A percentile compares a stretch with the other conserved stretches of the same genome.
Evolutionary conservation across 2,113 vertebrate genomes (phyloP).

Genomic region (Aegotheles bennettii): DNA sequence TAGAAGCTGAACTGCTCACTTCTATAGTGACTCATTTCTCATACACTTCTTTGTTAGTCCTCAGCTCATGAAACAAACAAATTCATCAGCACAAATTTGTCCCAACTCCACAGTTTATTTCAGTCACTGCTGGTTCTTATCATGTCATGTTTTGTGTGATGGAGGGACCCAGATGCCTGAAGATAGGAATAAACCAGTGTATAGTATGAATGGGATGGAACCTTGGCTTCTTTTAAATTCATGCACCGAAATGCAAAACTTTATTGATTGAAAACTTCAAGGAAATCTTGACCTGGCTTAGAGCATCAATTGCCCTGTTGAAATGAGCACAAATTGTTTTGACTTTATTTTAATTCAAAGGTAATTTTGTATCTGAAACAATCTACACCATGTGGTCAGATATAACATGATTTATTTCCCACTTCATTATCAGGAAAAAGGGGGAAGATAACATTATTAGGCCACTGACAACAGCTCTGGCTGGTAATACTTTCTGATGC

Average conservation of each 20-base stretch:
- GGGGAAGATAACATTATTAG: neutral
- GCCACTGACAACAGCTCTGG: neutral
- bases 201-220: neutral
- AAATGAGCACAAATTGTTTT: neutral
- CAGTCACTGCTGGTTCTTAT: neutral
- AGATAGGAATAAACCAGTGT: neutral
- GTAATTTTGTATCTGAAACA: neutral
- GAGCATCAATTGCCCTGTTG: neutral
- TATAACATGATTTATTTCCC: neutral
- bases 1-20: conserved; percentile 9
- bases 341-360: neutral
- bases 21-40: conserved; percentile 20
- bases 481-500: neutral
- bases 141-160: neutral
- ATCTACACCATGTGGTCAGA: neutral
- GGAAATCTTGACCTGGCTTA: neutral
- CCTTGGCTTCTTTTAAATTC: neutral
- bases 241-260: neutral
- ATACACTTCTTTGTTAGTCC: neutral
- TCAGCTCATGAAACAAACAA: neutral
- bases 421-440: neutral
- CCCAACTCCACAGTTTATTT: neutral
- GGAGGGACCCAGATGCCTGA: neutral
- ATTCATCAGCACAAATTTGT: neutral
- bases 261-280: neutral